Percentiles rank a stretch among this genome's conserved stretches.
Conservation (phyloP, 2,113 vertebrate genomes). For the Pelobates fuscus region DNA sequence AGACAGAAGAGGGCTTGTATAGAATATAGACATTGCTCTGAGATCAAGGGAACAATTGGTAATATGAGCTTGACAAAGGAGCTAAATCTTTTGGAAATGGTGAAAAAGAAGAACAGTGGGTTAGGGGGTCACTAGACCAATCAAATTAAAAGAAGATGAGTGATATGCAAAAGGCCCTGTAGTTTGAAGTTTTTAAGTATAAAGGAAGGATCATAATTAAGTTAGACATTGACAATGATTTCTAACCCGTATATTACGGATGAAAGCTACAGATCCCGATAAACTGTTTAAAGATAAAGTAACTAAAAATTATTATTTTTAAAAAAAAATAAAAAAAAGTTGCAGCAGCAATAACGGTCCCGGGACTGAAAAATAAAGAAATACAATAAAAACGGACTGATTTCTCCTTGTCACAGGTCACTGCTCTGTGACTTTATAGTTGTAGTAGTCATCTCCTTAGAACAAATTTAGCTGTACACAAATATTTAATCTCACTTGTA, state of each 20-base stretch:
- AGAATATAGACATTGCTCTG: constrained; percentile 5
- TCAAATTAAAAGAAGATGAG: constrained; percentile 43
- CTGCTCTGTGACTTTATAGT: too few species aligned
- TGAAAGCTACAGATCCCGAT: background rate
- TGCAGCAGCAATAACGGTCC: too few species aligned
- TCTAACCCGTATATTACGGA: background rate
- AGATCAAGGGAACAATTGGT: constrained; percentile 43
- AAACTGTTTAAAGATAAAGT: too few species aligned
- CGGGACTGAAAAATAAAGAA: too few species aligned
- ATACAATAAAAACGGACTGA: too few species aligned
- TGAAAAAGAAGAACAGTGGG: constrained; percentile 26
- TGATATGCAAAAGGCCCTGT: constrained; percentile 30
- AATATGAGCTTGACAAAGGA: constrained; percentile 40
- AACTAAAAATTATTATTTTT: too few species aligned
- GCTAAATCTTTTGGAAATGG: constrained; percentile 33
- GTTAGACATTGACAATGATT: background rate
- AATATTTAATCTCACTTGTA: too few species aligned
- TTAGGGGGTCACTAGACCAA: constrained; percentile 11
- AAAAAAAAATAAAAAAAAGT: too few species aligned
- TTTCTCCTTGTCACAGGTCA: too few species aligned
- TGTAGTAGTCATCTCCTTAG: too few species aligned
- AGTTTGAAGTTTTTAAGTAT: background rate
- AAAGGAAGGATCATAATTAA: constrained; percentile 10
- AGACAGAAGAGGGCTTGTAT: constrained; percentile 40
- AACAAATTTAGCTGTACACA: too few species aligned